These are phyloP conservation scores for Orestias chungarensis DNA, from an alignment of 2,797 vertebrate genomes.

Conservation along the genomic window DNA sequence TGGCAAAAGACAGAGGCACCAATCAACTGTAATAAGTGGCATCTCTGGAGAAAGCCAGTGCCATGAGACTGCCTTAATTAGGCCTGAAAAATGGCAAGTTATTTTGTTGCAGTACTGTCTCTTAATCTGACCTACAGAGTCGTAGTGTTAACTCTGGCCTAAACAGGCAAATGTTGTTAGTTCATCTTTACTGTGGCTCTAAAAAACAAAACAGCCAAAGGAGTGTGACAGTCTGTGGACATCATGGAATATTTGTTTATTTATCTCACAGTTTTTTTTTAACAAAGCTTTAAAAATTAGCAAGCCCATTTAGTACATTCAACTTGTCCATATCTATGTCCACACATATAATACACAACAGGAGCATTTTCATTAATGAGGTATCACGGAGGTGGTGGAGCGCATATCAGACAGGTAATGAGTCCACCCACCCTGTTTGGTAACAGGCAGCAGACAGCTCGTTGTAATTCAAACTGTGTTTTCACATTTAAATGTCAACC, in stretches of 20 bases:
- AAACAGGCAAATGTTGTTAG: conserved; percentile 70
- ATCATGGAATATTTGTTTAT: conserved; percentile 17
- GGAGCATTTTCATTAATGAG: conserved; percentile 71
- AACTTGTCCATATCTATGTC: conserved; percentile 27
- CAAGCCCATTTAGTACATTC: conserved; percentile 26
- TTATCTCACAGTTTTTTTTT: conserved; percentile 20
- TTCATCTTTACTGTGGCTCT: conserved; percentile 63
- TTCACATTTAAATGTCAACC: conserved; percentile 70
- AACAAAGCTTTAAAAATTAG: conserved; percentile 54
- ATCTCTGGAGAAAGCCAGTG: conserved; percentile 67
- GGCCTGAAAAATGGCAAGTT: conserved; percentile 78
- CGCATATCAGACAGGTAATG: conserved; percentile 53
- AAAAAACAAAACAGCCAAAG: conserved; percentile 61
- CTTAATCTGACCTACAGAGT: conserved; percentile 68
- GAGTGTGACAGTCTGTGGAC: conserved; percentile 62
- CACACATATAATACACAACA: conserved; percentile 49
- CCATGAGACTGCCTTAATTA: conserved; percentile 76
- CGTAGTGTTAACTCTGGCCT: conserved; percentile 52
- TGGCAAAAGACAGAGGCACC: conserved; percentile 76
- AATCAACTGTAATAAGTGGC: conserved; percentile 77
- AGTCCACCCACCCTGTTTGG: conserved; percentile 48
- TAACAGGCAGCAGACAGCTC: conserved; percentile 56
- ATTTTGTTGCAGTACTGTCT: conserved; percentile 58
- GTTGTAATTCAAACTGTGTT: conserved; percentile 66
- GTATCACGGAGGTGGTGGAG: conserved; percentile 49